Base-by-base conservation (phyloP, 2,797 vertebrate species). In the Valencia hispanica region DNA sequence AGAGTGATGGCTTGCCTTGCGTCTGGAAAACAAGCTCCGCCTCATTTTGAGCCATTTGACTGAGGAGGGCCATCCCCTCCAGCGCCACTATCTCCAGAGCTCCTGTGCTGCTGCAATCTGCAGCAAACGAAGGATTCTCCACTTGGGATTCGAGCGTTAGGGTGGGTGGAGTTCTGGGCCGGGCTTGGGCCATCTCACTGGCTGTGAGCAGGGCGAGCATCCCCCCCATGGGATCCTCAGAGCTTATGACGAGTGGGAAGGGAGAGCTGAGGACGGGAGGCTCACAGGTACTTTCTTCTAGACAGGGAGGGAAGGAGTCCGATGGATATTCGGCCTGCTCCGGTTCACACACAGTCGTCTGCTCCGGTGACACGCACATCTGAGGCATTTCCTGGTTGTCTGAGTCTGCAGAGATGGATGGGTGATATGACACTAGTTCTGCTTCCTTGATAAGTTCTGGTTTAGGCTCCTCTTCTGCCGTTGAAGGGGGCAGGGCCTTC, bases 11-110 rank as follows among this genome's bases (percentile, higher is more conserved):
- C 87, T 84, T 84, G 91, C 91, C 89, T 84, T 93, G 79, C 66
- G 87, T 88, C 74, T 77, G 77, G 77, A 75, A 81, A 78, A 89
- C 91, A 43, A 88, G 79, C 86, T 98, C 96, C 85, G 98, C 95
- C 84, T 98, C 97, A 77, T 96, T 91, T 83, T 97, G 96, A 0
- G 97, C 97, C 66, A 99, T 97, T 89, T 99, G 97, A 55, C 98
- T 98, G 75, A 99, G 95, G 73, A 99, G 93, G 32, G 97, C 96
- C 94, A 99, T 99, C 14, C 98, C 98, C 11, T 98, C 97, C 74
- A 99, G 88, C 2, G 97, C 96, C 70, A 96, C 95, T 79, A 95
- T 95, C 90, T 97, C 98, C 86, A 95, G 82, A 72, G 95, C 74
- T 7, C 86, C 94, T 1, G 96, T 73, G n/a, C 87, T 83, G 77